Evolutionary conservation across 2,797 vertebrate genomes (phyloP).

Genomic region (Serranus cabrilla): DNA sequence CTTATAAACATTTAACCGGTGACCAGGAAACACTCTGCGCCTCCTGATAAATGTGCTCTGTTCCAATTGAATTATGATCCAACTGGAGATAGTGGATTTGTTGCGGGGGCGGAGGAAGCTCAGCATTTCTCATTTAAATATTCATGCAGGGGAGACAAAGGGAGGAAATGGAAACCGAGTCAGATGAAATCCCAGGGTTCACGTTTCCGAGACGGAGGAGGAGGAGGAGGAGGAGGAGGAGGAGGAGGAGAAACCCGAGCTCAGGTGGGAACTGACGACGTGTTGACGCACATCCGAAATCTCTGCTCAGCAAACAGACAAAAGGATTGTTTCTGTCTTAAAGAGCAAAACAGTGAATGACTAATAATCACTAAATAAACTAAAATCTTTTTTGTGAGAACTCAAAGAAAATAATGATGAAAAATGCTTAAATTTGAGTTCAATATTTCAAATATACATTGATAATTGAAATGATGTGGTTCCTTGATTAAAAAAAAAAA

Average conservation of each 20-base stretch:
- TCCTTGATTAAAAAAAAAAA: too few relatives aligned
- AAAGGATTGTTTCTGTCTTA: background rate
- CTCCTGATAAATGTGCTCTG: constrained; percentile 42
- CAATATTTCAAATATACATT: too few relatives aligned
- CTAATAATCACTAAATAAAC: background rate
- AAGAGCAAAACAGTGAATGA: rapidly evolving
- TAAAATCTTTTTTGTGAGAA: background rate
- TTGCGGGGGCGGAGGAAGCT: constrained; percentile 30
- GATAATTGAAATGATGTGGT: too few relatives aligned
- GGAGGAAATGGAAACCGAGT: constrained; percentile 58
- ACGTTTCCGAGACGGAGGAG: constrained; percentile 48
- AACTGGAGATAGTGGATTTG: constrained; percentile 34
- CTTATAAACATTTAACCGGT: constrained; percentile 48
- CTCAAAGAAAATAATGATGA: background rate
- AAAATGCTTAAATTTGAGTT: background rate
- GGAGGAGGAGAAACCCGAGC: constrained; percentile 29
- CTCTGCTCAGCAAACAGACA: background rate
- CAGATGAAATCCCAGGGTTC: constrained; percentile 57
- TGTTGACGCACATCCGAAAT: background rate
- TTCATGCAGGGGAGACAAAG: constrained; percentile 61
- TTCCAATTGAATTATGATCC: constrained; percentile 51
- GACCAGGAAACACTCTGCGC: constrained; percentile 20
- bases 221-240: constrained; percentile 5
- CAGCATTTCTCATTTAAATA: constrained; percentile 68
- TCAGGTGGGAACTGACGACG: constrained; percentile 11